Conservation (phyloP, 2,797 vertebrate genomes). For the Distichodus sexfasciatus region DNA sequence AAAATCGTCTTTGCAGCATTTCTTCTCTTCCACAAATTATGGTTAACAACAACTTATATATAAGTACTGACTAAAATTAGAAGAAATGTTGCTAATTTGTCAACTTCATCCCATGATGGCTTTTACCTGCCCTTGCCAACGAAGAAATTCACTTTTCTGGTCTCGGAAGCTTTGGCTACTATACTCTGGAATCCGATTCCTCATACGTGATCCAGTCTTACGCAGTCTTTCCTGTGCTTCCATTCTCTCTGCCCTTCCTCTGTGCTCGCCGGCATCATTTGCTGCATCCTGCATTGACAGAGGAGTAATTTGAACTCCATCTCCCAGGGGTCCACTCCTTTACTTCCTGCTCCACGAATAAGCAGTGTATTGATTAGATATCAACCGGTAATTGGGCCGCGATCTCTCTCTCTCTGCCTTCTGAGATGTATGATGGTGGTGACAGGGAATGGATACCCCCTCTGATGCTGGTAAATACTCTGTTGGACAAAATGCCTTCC, state of each 20-base stretch:
- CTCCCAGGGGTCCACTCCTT: constrained; percentile 97
- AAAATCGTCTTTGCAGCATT: background rate
- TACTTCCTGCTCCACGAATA: constrained; percentile 99
- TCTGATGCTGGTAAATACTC: constrained; percentile 92
- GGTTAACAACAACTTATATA: no score
- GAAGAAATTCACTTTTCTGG: background rate
- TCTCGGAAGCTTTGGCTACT: background rate
- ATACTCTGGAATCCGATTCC: constrained; percentile 12
- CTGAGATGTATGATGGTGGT: constrained; percentile 95
- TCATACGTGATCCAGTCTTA: background rate
- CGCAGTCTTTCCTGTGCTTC: background rate
- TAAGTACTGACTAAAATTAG: no score
- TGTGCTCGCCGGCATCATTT: constrained; percentile 83
- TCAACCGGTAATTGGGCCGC: constrained; percentile 99
- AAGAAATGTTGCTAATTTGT: no score
- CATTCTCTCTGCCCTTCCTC: constrained; percentile 53
- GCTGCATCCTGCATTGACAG: constrained; percentile 88
- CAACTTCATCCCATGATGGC: background rate
- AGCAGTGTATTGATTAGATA: constrained; percentile 99
- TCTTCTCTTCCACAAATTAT: no score
- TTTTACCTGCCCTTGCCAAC: background rate
- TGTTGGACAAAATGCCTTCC: constrained; percentile 92
- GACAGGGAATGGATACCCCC: constrained; percentile 90
- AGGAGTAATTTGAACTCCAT: constrained; percentile 97
- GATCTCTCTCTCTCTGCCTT: constrained; percentile 80